Conservation (phyloP, 2,888 invertebrate genomes). For the Pachycephus smyrnensis region DNA sequence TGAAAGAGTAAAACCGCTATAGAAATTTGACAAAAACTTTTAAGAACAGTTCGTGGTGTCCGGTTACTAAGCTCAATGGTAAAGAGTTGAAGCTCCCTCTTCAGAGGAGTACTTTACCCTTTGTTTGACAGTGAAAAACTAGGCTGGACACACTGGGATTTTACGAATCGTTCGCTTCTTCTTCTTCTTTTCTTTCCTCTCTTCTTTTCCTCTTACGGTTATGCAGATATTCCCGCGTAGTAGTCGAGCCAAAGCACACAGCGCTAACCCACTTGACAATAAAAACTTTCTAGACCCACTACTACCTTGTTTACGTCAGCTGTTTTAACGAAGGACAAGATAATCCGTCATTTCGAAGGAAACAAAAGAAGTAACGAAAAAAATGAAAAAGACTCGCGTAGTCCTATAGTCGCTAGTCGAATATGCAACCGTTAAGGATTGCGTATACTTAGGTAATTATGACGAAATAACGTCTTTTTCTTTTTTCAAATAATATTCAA, state of each 20-base stretch:
- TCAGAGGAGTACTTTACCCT: slow-evolving; percentile 1
- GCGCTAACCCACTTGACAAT: neutral
- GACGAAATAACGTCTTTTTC: neutral
- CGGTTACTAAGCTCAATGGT: slow-evolving; percentile 59
- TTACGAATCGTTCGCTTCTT: neutral
- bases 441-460: neutral
- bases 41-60: slow-evolving; percentile 42
- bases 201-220: neutral
- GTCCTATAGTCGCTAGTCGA: too few species aligned
- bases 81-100: slow-evolving; percentile 54
- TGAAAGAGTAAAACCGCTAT: slow-evolving; percentile 38
- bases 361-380: neutral
- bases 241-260: neutral
- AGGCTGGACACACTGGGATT: neutral
- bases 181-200: neutral
- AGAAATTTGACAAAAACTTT: slow-evolving; percentile 44
- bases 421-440: neutral
- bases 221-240: neutral
- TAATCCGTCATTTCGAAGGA: neutral
- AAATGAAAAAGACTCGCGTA: neutral
- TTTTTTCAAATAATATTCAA: neutral
- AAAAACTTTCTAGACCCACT: neutral
- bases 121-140: slow-evolving; percentile 6
- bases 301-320: neutral
- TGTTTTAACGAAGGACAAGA: neutral